Base-by-base conservation (phyloP, 2,113 vertebrate species). In the Clarias batrachus region DNA sequence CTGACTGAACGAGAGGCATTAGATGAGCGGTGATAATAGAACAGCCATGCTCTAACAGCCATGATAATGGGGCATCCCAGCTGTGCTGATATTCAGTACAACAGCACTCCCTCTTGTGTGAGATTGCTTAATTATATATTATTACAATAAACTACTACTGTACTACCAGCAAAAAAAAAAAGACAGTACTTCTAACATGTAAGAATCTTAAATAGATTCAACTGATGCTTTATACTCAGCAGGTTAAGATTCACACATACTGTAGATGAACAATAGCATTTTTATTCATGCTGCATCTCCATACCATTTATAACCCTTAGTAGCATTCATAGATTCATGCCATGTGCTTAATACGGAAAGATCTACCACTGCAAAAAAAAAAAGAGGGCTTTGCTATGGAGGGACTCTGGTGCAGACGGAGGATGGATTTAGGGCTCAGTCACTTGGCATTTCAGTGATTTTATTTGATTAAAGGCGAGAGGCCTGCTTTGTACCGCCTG, bases 401-500 rank as follows among this genome's bases (percentile, higher is more conserved):
- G 74, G 57, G 89, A 91, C 89, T 90, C 88, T 65, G 66, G 82
- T 88, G 66, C 77, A 88, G 89, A 87, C 86, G 65, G 63, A 91
- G 90, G 54, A 48, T n/a, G 62, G 86, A 87, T 59, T 84, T 84
- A 59, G 21, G 71, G 73, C 71, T 83, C 76, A 65, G 77, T 12
- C 41, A 37, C 3, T 88, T 79, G 70, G 70, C 16, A 30, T 85
- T 77, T 81, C 83, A 88, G 82, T 77, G 57, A n/a, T 88, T 82
- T 88, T 19, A 71, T 54, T 33, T 85, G 79, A 82, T 82, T 83
- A 85, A 59, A 88, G 52, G 59, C 80, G 78, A 65, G 62, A 90
- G 91, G 87, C 85, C 89, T 84, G 80, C 85, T 86, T 77, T 87
- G 86, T 85, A 85, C 89, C 87, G 87, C 90, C 93, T 94, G 93